These are phyloP conservation scores for Melanerpes aurifrons DNA, from an alignment of 2,113 vertebrate species.

Conservation along the genomic window DNA sequence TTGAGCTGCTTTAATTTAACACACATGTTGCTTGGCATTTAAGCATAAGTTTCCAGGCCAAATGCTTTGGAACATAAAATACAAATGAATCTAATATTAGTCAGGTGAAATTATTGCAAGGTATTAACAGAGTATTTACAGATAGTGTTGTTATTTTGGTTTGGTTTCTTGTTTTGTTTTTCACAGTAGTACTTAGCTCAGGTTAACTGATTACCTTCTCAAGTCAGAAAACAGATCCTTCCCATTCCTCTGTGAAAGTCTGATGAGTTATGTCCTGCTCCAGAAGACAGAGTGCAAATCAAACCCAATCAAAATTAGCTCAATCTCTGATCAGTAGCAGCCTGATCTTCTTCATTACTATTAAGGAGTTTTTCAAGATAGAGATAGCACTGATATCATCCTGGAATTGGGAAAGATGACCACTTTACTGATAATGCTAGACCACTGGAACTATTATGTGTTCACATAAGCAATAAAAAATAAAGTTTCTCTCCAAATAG, in stretches of 20 bases:
- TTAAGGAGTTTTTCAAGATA: neutral
- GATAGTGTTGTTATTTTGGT: neutral
- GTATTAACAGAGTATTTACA: neutral
- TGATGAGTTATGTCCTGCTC: neutral
- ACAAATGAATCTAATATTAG: neutral
- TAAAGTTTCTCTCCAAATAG: neutral
- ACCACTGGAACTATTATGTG: neutral
- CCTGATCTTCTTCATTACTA: neutral
- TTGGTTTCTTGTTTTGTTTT: neutral
- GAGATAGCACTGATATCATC: neutral
- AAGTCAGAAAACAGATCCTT: neutral
- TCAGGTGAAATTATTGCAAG: neutral
- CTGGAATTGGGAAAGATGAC: neutral
- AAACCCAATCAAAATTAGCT: neutral
- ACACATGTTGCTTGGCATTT: neutral
- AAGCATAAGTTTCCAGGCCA: neutral
- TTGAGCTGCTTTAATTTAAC: neutral
- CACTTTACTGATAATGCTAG: neutral
- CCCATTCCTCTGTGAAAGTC: neutral
- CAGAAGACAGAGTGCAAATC: neutral
- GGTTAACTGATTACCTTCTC: neutral
- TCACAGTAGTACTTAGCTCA: neutral
- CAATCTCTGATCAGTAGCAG: neutral
- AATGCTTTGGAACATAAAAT: neutral
- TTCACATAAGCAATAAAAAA: rapidly evolving